Evolutionary conservation across 2,797 vertebrate species (phyloP), one percentile per base, ranked within the genome.

Genomic region (Eulemur albifrons): DNA sequence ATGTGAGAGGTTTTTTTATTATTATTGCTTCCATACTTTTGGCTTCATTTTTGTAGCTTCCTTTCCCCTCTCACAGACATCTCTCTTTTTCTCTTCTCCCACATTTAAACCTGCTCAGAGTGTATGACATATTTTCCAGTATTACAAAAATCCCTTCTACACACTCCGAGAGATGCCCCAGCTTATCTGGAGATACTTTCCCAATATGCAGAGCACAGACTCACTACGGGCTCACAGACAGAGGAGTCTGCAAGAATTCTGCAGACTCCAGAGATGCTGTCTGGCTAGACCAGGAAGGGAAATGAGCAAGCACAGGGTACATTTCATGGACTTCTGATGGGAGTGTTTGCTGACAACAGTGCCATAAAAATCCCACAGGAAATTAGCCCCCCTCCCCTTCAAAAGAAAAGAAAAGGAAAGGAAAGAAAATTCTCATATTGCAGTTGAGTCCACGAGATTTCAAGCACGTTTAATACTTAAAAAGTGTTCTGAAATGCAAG

Each of bases 361-460:
- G 91, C 54, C 50, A 35, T 35, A 96, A 82, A 97, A 96, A 96
- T 84, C 43, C 38, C 89, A 88, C 21, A 94, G 94, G 91, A 97
- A 97, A 97, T 76, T 90, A 23, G 18, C 27, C 27, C 7, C 54
- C 75, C 48, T 32, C 61, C 30, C 13, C 30, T 63, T 63, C 48
- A 63, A 91, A 21, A 25, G 13, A 27, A 54, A 90, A 0, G 2
- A 96, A 90, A 91, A 0, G 3, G 88, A 97, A 79, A 86, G 21
- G 21, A 57, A 92, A 0, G 3, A 92, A 97, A 79, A 88, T 73
- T 87, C 25, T 92, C 93, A 80, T 70, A 86, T 81, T 90, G 80
- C 69, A 96, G 90, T 79, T 87, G 75, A 63, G 81, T 84, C 61
- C 65, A 61, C 96, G 96, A 97, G 89, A 95, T 84, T 97, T 97